Evolutionary conservation across 2,113 vertebrate species (phyloP).

Genomic region (Paralichthys olivaceus): DNA sequence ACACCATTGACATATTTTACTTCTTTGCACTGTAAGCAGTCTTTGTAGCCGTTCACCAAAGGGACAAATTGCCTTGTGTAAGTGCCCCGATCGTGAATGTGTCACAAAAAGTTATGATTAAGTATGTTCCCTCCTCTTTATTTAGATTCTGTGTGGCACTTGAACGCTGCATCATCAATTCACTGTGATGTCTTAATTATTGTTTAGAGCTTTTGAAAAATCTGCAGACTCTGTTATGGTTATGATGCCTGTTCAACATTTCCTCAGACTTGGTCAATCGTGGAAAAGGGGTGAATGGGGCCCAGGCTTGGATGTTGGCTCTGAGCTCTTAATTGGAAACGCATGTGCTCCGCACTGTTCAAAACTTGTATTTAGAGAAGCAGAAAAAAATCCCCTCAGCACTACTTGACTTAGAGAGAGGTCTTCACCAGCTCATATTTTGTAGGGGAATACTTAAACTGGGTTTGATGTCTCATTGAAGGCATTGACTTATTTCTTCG

Average conservation of each 20-base stretch:
- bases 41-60: constrained; percentile 51
- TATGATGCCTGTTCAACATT: constrained; percentile 80
- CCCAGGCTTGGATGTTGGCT: constrained; percentile 68
- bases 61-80: constrained; percentile 57
- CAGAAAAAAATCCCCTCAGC: constrained; percentile 67
- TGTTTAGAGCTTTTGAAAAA: constrained; percentile 75
- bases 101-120: constrained; percentile 62
- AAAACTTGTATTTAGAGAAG: constrained; percentile 70
- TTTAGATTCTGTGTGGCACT: constrained; percentile 59
- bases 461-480: constrained; percentile 77
- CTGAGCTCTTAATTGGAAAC: constrained; percentile 80
- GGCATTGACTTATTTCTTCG: constrained; percentile 74
- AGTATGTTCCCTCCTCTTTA: constrained; percentile 44
- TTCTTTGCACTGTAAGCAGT: constrained; percentile 55
- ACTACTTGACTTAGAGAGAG: constrained; percentile 72
- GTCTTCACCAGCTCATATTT: constrained; percentile 76
- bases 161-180: constrained; percentile 61
- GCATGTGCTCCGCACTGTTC: constrained; percentile 75
- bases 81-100: constrained; percentile 51
- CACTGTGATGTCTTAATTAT: constrained; percentile 65
- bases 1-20: constrained; percentile 61
- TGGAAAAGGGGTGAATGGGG: constrained; percentile 74
- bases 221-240: constrained; percentile 69
- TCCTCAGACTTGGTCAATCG: constrained; percentile 75
- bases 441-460: constrained; percentile 69